Evolutionary conservation across 30 jellyfish, hydroid and myxozoan species (phyloP).

Genomic region (Catostylus mosaicus): DNA sequence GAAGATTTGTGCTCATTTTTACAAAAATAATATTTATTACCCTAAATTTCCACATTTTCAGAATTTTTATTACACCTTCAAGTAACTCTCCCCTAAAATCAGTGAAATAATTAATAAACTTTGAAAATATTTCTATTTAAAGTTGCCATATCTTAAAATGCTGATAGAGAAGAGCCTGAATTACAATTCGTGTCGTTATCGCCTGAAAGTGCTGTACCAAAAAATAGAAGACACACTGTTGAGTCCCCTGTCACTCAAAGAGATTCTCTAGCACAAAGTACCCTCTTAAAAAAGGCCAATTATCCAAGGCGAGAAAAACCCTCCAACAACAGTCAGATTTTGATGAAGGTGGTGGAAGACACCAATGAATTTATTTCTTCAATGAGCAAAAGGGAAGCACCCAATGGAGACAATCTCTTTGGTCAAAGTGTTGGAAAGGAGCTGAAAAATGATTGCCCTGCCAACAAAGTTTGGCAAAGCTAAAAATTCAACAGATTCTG

Average conservation of each 20-base stretch:
- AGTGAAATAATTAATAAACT: too few species aligned
- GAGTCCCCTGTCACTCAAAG: conserved; percentile 6
- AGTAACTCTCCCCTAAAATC: too few species aligned
- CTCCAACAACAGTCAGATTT: too few species aligned
- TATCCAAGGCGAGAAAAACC: background rate
- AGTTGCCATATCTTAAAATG: too few species aligned
- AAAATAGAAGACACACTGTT: background rate
- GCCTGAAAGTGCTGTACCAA: background rate
- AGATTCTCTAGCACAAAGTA: conserved; percentile 6
- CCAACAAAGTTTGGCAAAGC: conserved; percentile 29
- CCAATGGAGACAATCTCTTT: conserved; percentile 30
- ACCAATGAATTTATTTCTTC: conserved; percentile 9
- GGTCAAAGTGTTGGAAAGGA: conserved; percentile 48
- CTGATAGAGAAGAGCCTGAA: background rate
- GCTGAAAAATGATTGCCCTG: conserved; percentile 11
- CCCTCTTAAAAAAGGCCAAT: background rate
- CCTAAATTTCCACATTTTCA: background rate
- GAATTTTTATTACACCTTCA: too few species aligned
- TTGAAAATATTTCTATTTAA: too few species aligned
- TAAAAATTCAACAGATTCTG: conserved; percentile 17
- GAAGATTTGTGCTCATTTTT: background rate
- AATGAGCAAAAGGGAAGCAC: conserved; percentile 7
- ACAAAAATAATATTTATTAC: background rate
- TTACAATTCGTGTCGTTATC: conserved; percentile 1
- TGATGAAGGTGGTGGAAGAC: conserved; percentile 13